Conservation (phyloP, 2,888 invertebrate genomes). For the Acleris holmiana region DNA sequence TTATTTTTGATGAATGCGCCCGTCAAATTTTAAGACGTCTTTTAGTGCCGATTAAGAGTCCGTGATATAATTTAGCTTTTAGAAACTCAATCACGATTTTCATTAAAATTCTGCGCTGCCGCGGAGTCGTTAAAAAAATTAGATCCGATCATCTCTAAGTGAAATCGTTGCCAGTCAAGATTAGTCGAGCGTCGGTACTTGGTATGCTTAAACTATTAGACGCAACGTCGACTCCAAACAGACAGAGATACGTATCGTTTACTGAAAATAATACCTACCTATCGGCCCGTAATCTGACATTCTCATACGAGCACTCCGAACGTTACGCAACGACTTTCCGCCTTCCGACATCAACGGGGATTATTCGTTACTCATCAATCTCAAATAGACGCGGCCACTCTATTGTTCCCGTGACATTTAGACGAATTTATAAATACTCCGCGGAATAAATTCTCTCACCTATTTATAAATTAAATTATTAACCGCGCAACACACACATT, state of each 20-base stretch:
- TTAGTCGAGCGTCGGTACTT: constrained; percentile 59
- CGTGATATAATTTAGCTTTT: constrained; percentile 63
- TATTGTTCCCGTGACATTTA: constrained; percentile 83
- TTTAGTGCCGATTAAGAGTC: constrained; percentile 64
- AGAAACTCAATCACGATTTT: constrained; percentile 67
- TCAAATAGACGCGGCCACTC: constrained; percentile 75
- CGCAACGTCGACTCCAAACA: constrained; percentile 69
- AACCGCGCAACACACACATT: constrained; percentile 51
- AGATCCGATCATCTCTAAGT: constrained; percentile 50
- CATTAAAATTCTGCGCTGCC: constrained; percentile 57
- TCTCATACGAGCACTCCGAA: constrained; percentile 58
- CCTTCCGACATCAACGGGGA: constrained; percentile 70
- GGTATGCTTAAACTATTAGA: constrained; percentile 73
- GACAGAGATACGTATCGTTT: constrained; percentile 78
- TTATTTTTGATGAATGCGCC: constrained; percentile 79
- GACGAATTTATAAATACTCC: constrained; percentile 77
- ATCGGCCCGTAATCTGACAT: constrained; percentile 70
- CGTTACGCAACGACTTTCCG: constrained; percentile 71
- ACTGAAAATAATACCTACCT: constrained; percentile 73
- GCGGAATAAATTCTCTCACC: constrained; percentile 64
- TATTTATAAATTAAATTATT: constrained; percentile 68
- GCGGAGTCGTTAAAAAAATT: constrained; percentile 37
- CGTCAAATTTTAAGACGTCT: constrained; percentile 65
- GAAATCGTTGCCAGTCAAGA: constrained; percentile 72
- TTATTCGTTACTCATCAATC: constrained; percentile 81